Conservation (phyloP, 2,113 vertebrate species). For the Chionodraco myersi region DNA sequence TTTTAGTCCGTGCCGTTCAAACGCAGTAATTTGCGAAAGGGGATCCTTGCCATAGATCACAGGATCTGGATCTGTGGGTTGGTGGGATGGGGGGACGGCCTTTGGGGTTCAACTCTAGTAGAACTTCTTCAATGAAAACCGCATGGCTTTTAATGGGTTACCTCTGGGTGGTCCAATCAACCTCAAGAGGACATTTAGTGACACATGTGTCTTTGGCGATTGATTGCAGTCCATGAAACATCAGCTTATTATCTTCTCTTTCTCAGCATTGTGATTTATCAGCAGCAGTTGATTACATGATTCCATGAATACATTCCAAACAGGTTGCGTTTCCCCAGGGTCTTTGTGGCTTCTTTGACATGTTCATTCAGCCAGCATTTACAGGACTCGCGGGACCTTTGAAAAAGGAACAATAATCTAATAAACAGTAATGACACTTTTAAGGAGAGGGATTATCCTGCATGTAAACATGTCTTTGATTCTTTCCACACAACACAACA, state of each 20-base stretch:
- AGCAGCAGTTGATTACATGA: conserved; percentile 44
- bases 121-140: conserved; percentile 77
- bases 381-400: conserved; percentile 8
- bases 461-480: conserved; percentile 33
- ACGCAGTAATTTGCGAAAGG: conserved; percentile 67
- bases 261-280: conserved; percentile 36
- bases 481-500: conserved; percentile 13
- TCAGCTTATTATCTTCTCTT: conserved; percentile 30
- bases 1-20: conserved; percentile 65
- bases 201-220: conserved; percentile 67
- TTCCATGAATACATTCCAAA: conserved; percentile 42
- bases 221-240: conserved; percentile 56
- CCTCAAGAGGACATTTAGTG: conserved; percentile 72
- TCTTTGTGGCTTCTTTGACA: conserved; percentile 47
- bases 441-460: conserved; percentile 10
- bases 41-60: conserved; percentile 71
- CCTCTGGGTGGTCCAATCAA: conserved; percentile 79
- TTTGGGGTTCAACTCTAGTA: conserved; percentile 63
- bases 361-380: conserved; percentile 30
- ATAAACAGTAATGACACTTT: conserved; percentile 15
- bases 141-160: conserved; percentile 69
- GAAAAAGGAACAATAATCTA: conserved; percentile 14
- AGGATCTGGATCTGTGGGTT: conserved; percentile 56
- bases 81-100: conserved; percentile 47
- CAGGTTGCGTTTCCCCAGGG: conserved; percentile 49